Conservation (phyloP, 2,888 invertebrate genomes). For the Tiliacea citrago region DNA sequence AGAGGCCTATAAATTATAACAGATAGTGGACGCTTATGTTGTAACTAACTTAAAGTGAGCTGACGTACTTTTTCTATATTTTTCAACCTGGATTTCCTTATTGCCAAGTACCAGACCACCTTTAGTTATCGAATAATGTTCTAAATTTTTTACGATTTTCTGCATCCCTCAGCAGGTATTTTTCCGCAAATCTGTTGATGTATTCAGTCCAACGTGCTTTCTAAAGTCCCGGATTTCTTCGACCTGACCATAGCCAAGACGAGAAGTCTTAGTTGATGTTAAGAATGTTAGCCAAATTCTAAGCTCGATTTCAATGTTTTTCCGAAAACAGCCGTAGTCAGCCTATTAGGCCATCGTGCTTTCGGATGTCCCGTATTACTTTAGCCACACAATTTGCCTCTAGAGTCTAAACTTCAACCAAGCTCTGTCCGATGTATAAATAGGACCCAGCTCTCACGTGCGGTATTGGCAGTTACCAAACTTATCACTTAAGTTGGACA, state of each 20-base stretch:
- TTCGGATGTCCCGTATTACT: background rate
- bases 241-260: background rate
- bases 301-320: background rate
- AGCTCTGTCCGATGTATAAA: conserved; percentile 1
- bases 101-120: background rate
- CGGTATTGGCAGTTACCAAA: conserved; percentile 9
- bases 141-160: too few relatives aligned
- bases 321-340: background rate
- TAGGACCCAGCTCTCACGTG: background rate
- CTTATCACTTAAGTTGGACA: conserved; percentile 21
- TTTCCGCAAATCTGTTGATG: background rate
- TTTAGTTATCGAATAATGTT: background rate
- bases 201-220: background rate
- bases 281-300: background rate
- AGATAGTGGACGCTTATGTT: background rate
- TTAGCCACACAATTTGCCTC: background rate
- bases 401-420: background rate
- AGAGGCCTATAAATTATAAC: background rate
- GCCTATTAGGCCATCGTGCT: background rate
- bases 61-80: background rate
- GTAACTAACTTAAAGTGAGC: background rate
- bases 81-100: background rate
- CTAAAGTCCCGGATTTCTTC: too few relatives aligned
- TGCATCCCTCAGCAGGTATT: background rate
- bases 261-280: too few relatives aligned